These are phyloP conservation scores for Caenorhabditis macrosperma DNA, from an alignment of 2,888 invertebrate genomes.

Conservation along the genomic window DNA sequence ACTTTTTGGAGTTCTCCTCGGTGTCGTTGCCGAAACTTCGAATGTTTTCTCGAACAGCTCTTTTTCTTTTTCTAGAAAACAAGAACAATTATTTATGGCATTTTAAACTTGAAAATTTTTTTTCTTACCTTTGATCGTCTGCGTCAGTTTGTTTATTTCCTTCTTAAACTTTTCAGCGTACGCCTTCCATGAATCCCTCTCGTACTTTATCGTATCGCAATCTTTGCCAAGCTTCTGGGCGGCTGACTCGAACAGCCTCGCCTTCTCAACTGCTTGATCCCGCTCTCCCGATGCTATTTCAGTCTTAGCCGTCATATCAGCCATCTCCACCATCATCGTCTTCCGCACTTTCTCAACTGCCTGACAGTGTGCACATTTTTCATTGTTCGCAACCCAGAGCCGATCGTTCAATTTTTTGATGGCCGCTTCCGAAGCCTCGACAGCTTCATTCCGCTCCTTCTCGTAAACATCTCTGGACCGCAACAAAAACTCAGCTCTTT, in stretches of 20 bases:
- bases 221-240: conserved; percentile 30
- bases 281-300: conserved; percentile 24
- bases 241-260: conserved; percentile 8
- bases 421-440: conserved; percentile 14
- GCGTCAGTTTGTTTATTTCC: conserved; percentile 11
- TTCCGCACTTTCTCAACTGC: conserved; percentile 19
- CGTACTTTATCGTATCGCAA: conserved; percentile 45
- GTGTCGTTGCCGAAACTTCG: not conserved
- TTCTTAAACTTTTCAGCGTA: conserved; percentile 24
- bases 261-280: conserved; percentile 9
- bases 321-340: conserved; percentile 41
- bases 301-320: conserved; percentile 27
- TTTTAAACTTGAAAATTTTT: not conserved
- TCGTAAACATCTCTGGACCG: conserved; percentile 3
- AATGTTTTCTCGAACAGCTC: conserved; percentile 13
- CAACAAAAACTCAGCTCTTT: conserved; percentile 36
- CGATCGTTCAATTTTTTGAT: conserved; percentile 44
- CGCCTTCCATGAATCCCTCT: conserved; percentile 37
- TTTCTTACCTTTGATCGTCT: conserved; percentile 22
- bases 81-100: not conserved
- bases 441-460: conserved; percentile 20
- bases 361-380: conserved; percentile 53
- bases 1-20: conserved; percentile 17
- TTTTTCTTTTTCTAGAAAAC: conserved; percentile 23
- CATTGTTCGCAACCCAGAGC: conserved; percentile 48